A percentile compares a stretch with the other conserved stretches of the same genome.
These are phyloP conservation scores for Aselliscus stoliczkanus DNA, from an alignment of 2,797 vertebrate genomes.

Conservation along the genomic window DNA sequence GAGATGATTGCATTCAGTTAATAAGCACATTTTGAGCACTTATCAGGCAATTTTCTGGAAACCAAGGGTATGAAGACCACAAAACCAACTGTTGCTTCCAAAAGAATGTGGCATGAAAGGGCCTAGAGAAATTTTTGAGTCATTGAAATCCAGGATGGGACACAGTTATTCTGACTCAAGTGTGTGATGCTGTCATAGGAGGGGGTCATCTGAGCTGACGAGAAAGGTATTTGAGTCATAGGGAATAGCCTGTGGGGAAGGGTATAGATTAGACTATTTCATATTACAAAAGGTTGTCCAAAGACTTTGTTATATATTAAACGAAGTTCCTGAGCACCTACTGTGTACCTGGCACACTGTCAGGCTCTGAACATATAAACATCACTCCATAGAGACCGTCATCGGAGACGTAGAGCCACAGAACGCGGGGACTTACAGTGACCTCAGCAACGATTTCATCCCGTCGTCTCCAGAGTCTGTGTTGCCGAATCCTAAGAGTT, in stretches of 20 bases:
- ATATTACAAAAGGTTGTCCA: neutral
- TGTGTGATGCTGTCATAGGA: neutral
- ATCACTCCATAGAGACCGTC: neutral
- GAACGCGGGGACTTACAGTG: neutral
- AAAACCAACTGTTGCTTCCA: neutral
- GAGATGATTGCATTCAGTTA: neutral
- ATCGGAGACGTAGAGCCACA: neutral
- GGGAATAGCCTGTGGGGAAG: neutral
- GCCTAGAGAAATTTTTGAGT: neutral
- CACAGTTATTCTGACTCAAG: neutral
- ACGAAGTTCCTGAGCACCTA: neutral
- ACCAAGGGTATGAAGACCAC: neutral
- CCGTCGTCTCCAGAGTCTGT: neutral
- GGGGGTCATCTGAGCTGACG: neutral
- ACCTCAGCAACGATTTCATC: neutral
- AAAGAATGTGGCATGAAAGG: neutral
- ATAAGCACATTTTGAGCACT: neutral
- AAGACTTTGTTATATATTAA: neutral
- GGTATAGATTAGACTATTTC: neutral
- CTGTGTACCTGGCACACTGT: neutral
- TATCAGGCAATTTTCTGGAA: neutral
- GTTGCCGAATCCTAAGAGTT: neutral
- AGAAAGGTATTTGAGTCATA: neutral
- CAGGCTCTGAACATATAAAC: neutral
- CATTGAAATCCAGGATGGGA: neutral